Evolutionary conservation across 2,888 invertebrate genomes (phyloP).

Genomic region (Dione vanillae): DNA sequence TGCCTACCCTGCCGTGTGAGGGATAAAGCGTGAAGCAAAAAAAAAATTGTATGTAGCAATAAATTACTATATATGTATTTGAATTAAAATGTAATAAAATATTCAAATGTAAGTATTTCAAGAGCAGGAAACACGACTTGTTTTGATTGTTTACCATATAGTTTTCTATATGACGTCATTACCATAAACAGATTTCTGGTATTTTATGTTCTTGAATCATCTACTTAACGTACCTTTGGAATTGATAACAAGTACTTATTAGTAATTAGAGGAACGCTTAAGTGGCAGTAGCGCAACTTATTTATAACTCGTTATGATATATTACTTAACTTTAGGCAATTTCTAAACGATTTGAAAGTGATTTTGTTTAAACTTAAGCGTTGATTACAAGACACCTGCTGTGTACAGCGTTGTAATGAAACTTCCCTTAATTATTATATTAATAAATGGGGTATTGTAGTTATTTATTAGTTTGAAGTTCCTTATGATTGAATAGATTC

Average conservation of each 20-base stretch:
- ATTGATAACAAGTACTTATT: conserved; percentile 13
- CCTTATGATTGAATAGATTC: too few relatives aligned
- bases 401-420: too few relatives aligned
- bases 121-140: conserved; percentile 21
- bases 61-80: not conserved
- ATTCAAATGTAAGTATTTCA: conserved; percentile 8
- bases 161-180: conserved; percentile 25
- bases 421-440: too few relatives aligned
- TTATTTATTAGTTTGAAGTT: too few relatives aligned
- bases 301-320: conserved; percentile 12
- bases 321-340: conserved; percentile 9
- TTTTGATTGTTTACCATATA: conserved; percentile 26
- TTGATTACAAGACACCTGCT: too few relatives aligned
- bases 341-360: conserved; percentile 17
- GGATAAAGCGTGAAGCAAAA: too few relatives aligned
- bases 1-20: too few relatives aligned
- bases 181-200: conserved; percentile 22
- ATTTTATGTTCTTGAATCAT: conserved; percentile 22
- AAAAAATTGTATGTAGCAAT: too few relatives aligned
- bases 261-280: conserved; percentile 16
- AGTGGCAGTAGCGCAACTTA: conserved; percentile 19
- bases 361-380: not conserved
- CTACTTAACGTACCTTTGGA: conserved; percentile 6
- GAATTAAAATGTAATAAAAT: conserved; percentile 11
- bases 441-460: too few relatives aligned